Base-by-base conservation (phyloP, 2,888 invertebrate species). In the Cremastinae sp. region DNA sequence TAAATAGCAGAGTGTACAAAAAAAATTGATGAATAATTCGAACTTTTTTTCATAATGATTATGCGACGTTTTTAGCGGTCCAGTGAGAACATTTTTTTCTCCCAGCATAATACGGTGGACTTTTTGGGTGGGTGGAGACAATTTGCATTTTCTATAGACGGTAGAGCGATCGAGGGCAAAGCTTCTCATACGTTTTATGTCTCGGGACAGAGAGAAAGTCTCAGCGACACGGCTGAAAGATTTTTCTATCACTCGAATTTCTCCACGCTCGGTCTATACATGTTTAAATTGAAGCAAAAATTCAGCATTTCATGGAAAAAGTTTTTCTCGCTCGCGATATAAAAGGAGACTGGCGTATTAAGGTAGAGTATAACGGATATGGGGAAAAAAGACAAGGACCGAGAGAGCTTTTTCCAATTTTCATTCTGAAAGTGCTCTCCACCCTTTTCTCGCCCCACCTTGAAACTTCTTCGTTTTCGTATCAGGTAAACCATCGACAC, bases 401-500 rank as follows among this genome's bases (percentile, higher is more conserved):
- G 51, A 14, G 61, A 68, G 28, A 68, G 61, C 49, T 62, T 68
- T 68, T 68, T 68, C 62, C 47, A 68, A 68, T 74, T 62, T 74
- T 74, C 74, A 74, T 68, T 62, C 51, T 61, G 55, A 55, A 68
- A 74, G 61, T 74, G 68, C 62, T 70, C 18, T 47, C 14, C 16
- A 12, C 0, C 51, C 43, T 16, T n/a, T 41, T 16, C 7, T 22
- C 51, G 10, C 12, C 8, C 8, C 18, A 20, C 1, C 28, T 10
- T 8, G 7, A n/a, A 22, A 12, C 53, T 35, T 47, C 20, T 37
- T 12, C 18, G 12, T 12, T 16, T 1, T 37, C 20, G 14, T 66
- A 71, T 75, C 70, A 59, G 75, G 70, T 65, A 65, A 49, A 65
- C 70, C 59, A 71, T 70, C 71, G 66, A 71, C 75, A 75, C 75